Evolutionary conservation across 2,113 vertebrate species (phyloP).

Genomic region (Strigops habroptila): DNA sequence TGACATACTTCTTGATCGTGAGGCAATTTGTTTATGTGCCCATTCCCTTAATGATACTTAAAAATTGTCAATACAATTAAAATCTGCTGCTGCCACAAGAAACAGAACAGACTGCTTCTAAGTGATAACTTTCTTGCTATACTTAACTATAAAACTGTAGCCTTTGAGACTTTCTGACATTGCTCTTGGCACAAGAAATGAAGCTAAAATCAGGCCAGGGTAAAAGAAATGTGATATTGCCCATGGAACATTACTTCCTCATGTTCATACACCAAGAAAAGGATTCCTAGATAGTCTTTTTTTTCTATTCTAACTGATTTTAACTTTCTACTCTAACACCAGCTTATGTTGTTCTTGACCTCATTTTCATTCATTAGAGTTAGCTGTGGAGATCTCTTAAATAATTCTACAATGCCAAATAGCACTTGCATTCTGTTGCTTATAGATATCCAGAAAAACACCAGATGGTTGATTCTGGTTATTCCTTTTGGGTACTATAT

Average conservation of each 20-base stretch:
- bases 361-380: not conserved
- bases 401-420: not conserved
- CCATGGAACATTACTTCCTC: not conserved
- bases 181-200: not conserved
- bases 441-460: not conserved
- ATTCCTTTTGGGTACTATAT: not conserved
- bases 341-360: not conserved
- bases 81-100: not conserved
- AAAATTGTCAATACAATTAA: not conserved
- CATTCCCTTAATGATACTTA: not conserved
- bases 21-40: not conserved
- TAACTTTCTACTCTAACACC: not conserved
- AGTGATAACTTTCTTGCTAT: not conserved
- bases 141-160: not conserved
- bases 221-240: not conserved
- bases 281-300: not conserved
- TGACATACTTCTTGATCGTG: not conserved
- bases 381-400: not conserved
- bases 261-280: not conserved
- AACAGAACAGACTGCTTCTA: not conserved
- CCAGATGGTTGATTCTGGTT: not conserved
- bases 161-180: not conserved
- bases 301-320: not conserved
- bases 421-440: not conserved
- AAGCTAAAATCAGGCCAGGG: not conserved